Conservation (phyloP, 2,797 vertebrate species). For the Micrastur ruficollis region DNA sequence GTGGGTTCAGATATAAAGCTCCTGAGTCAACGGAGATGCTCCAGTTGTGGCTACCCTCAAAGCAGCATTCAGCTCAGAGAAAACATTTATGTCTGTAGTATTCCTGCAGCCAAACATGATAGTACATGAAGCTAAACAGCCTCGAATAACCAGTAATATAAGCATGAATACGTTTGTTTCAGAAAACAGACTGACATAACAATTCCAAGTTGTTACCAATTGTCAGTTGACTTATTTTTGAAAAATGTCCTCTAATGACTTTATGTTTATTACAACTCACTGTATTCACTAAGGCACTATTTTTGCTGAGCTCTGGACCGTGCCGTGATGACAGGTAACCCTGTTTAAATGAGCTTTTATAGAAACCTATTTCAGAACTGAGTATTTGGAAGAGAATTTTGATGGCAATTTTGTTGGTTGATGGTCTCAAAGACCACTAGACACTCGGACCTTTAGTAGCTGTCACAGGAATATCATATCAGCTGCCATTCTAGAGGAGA, state of each 20-base stretch:
- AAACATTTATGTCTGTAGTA: not conserved
- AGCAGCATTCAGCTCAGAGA: not conserved
- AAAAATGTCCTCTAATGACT: not conserved
- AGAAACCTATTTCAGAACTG: not conserved
- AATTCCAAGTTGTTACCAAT: not conserved
- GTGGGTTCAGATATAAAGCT: not conserved
- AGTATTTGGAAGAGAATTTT: conserved; percentile 29
- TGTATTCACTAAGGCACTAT: not conserved
- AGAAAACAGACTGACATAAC: not conserved
- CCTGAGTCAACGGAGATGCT: not conserved
- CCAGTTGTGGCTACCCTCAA: not conserved
- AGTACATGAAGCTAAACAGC: not conserved
- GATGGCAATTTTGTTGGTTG: conserved; percentile 16
- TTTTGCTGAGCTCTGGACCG: not conserved
- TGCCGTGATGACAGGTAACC: not conserved
- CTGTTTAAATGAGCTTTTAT: not conserved
- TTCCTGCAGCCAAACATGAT: not conserved
- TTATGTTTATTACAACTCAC: not conserved
- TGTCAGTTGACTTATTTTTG: not conserved
- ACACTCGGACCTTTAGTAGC: not conserved
- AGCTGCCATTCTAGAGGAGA: not conserved
- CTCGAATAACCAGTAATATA: not conserved
- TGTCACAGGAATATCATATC: not conserved
- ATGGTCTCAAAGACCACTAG: conserved; percentile 15
- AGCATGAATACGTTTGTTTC: not conserved